Evolutionary conservation across 2,797 vertebrate species (phyloP).

Genomic region (Gymnocypris eckloni): DNA sequence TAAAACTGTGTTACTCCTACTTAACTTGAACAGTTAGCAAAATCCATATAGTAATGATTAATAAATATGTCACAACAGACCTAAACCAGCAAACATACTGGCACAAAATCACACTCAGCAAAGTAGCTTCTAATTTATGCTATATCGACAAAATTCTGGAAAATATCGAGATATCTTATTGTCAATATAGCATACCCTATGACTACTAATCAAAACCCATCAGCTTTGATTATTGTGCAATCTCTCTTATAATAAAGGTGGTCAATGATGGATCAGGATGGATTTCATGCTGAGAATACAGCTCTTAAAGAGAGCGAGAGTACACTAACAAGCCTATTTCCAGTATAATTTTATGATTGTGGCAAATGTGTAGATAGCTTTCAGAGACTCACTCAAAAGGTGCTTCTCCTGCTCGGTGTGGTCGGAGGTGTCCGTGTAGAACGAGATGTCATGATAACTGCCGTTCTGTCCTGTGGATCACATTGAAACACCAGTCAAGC

Average conservation of each 20-base stretch:
- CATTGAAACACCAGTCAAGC: slow-evolving; percentile 23
- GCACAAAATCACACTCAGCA: neutral
- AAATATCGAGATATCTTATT: neutral
- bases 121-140: neutral
- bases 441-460: slow-evolving; percentile 76
- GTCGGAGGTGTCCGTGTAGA: slow-evolving; percentile 74
- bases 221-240: neutral
- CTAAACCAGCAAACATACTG: neutral
- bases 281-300: neutral
- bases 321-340: neutral
- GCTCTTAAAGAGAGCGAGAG: neutral
- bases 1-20: no score
- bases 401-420: slow-evolving; percentile 72
- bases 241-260: neutral
- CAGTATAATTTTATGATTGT: slow-evolving; percentile 14
- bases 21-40: no score
- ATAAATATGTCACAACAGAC: neutral
- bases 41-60: no score
- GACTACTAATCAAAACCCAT: neutral
- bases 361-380: slow-evolving; percentile 7
- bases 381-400: slow-evolving; percentile 81
- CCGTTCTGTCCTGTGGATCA: slow-evolving; percentile 73
- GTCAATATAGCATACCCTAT: neutral
- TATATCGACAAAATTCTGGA: neutral
- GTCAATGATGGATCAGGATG: neutral